Evolutionary conservation across 1,140 invertebrate genomes (phyloP).

Genomic region (Mycetomoellerius zeteki): DNA sequence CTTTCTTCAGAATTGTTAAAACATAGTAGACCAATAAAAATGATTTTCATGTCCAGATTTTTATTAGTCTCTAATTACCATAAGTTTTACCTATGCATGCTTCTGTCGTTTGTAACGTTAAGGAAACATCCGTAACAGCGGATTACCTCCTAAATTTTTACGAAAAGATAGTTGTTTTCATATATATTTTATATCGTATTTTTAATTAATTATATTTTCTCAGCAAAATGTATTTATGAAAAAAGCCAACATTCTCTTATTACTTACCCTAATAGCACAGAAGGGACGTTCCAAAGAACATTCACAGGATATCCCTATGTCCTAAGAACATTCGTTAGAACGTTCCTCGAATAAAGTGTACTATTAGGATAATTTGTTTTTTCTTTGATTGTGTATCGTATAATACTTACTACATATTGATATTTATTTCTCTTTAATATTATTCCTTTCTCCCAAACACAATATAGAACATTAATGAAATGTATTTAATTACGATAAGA

Average conservation of each 20-base stretch:
- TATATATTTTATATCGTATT: not conserved
- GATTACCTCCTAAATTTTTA: not conserved
- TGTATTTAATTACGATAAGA: constrained; percentile 1
- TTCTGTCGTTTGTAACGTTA: not conserved
- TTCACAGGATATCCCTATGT: too few species aligned
- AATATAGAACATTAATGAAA: not conserved
- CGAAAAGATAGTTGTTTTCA: not conserved
- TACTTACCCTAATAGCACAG: too few species aligned
- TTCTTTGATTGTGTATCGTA: not conserved
- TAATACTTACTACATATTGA: not conserved
- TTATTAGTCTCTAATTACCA: not conserved
- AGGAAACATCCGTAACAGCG: too few species aligned
- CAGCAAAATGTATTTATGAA: not conserved
- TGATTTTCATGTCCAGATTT: too few species aligned
- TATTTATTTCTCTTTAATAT: not conserved
- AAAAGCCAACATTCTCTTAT: not conserved
- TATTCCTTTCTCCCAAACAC: not conserved
- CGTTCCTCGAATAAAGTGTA: too few species aligned
- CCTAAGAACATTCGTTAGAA: too few species aligned
- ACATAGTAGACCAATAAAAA: too few species aligned
- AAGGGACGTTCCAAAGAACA: too few species aligned
- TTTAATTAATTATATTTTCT: not conserved
- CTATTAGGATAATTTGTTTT: too few species aligned
- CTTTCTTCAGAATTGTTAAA: too few species aligned
- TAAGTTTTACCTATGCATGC: not conserved